Evolutionary conservation across 2,888 invertebrate species (phyloP), one percentile per base, ranked within the genome.

Genomic region (Eledona agricola): DNA sequence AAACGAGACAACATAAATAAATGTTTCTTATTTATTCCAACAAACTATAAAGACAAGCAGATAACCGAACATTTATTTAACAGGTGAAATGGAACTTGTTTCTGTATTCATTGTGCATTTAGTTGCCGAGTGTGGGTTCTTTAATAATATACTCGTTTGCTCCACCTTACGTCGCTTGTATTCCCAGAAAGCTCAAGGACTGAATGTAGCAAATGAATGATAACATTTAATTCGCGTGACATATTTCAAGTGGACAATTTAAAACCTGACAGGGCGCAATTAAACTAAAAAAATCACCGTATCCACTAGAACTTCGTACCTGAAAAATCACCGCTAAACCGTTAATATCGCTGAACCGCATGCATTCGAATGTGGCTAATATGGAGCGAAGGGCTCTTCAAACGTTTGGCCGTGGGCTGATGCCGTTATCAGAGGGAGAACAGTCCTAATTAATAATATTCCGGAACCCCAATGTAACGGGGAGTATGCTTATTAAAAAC

Each of bases 371-470:
- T 51, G 55, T 54, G 55, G 43, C 13, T 58, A 57, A 59, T 52
- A 50, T 50, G 58, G 22, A 25, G 31, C 45, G 37, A 55, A 62
- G 58, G 51, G 58, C 58, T 58, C 66, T 64, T 55, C 55, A 60
- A 60, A 63, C 56, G 63, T 40, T 51, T 45, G 37, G 54, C 61
- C 51, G 46, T 34, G 53, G 60, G 60, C 58, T 51, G 52, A 20
- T 43, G 37, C 23, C 58, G 59, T 59, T 59, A 63, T 58, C 60
- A 55, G 58, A 54, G 67, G 62, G 65, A 59, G 66, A 64, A 59
- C 65, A 65, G 63, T 63, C 68, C 67, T 69, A 69, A 70, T 70
- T 70, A 70, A 67, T 70, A 69, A 66, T 66, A 67, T 67, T 67
- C 64, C 58, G 60, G 37, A 56, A 50, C 56, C 57, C 38, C 31